phyloP scores from a whole-genome alignment of 2,888 invertebrate genomes.

The Therioaphis trifolii region DNA sequence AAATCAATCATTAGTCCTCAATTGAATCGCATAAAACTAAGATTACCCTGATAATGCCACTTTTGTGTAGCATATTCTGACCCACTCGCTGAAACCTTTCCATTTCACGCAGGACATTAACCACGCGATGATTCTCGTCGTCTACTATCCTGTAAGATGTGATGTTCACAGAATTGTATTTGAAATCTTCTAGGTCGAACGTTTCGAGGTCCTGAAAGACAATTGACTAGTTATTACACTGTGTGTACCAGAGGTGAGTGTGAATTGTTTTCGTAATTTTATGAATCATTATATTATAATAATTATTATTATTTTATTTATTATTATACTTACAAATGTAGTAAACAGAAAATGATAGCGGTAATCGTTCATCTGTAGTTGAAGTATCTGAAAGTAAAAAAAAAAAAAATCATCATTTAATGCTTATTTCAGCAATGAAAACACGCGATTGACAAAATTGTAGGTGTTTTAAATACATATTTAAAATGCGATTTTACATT shows the following conservation, averaged over 20 bases:
- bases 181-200: conserved; percentile 89
- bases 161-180: conserved; percentile 93
- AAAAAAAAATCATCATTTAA: too few relatives aligned
- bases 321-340: conserved; percentile 84
- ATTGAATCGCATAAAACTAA: too few relatives aligned
- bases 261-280: too few relatives aligned
- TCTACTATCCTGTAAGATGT: conserved; percentile 93
- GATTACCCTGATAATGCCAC: conserved; percentile 76
- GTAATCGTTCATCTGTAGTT: conserved; percentile 95
- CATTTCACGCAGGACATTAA: conserved; percentile 84
- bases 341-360: conserved; percentile 95
- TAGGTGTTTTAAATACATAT: too few relatives aligned
- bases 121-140: conserved; percentile 79
- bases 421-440: too few relatives aligned
- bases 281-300: too few relatives aligned
- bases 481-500: too few relatives aligned
- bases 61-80: conserved; percentile 78
- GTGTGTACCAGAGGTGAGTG: too few relatives aligned
- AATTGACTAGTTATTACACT: too few relatives aligned
- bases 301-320: neutral
- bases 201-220: conserved; percentile 82
- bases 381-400: conserved; percentile 81
- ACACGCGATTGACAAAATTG: too few relatives aligned
- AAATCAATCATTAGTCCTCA: too few relatives aligned
- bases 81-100: conserved; percentile 89